Evolutionary conservation across 2,888 invertebrate genomes (phyloP).

Genomic region (Acanthosepion esculentum): DNA sequence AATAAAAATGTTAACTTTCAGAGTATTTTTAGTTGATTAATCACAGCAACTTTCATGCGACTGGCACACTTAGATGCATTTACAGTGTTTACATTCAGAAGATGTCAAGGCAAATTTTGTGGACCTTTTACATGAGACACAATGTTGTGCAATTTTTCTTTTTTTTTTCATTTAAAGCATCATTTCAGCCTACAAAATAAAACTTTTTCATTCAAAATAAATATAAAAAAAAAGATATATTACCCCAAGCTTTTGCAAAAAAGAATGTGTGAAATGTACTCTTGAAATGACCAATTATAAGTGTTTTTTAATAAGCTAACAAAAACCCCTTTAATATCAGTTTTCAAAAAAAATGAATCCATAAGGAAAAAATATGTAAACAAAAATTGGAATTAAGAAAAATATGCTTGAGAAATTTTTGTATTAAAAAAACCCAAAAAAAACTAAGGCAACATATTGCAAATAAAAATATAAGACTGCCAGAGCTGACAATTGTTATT

Average conservation of each 20-base stretch:
- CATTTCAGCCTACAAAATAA: background rate
- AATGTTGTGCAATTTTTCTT: background rate
- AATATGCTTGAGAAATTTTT: background rate
- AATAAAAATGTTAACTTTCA: background rate
- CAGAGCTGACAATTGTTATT: background rate
- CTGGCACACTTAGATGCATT: conserved; percentile 33
- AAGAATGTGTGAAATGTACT: background rate
- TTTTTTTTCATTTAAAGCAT: background rate
- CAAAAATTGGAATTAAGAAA: background rate
- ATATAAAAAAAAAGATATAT: background rate
- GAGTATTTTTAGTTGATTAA: background rate
- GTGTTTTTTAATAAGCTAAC: background rate
- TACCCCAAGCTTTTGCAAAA: background rate
- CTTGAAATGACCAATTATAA: background rate
- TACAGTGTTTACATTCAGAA: conserved; percentile 11
- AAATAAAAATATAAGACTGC: background rate
- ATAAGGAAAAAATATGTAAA: background rate
- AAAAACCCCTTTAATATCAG: background rate
- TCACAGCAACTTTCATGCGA: conserved; percentile 18
- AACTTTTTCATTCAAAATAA: conserved; percentile 6
- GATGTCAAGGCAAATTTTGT: background rate
- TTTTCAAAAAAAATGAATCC: background rate
- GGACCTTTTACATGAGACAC: background rate
- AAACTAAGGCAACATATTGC: no score
- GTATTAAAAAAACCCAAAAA: background rate